Conservation (phyloP, 2,797 vertebrate species). For the Buceros bicornis region DNA sequence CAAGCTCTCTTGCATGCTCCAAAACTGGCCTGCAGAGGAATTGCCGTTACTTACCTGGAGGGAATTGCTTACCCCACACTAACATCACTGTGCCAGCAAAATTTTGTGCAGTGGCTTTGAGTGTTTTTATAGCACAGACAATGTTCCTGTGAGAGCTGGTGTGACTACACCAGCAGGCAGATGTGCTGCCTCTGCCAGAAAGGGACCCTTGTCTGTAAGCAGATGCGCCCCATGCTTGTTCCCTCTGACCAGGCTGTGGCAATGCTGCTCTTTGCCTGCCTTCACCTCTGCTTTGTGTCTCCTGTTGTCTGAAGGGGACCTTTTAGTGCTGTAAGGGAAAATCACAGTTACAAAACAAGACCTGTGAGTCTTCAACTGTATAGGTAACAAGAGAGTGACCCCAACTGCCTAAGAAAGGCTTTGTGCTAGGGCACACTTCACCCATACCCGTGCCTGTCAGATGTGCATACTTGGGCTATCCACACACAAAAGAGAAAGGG, state of each 20-base stretch:
- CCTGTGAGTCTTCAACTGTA: not conserved
- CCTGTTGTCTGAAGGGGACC: not conserved
- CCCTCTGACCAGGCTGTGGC: not conserved
- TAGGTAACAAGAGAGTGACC: not conserved
- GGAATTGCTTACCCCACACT: not conserved
- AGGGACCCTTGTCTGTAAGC: too few species aligned
- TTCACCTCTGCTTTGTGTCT: not conserved
- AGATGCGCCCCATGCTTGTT: accelerated
- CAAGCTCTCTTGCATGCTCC: not conserved
- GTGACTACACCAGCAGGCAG: not conserved
- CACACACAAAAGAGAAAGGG: not conserved
- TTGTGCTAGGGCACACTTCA: not conserved
- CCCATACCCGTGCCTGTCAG: accelerated
- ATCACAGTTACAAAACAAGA: not conserved
- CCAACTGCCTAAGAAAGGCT: not conserved
- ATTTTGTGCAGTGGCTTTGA: not conserved
- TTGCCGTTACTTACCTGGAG: not conserved
- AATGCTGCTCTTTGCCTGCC: too few species aligned
- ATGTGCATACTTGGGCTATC: accelerated
- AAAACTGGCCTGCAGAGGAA: accelerated
- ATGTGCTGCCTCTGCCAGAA: not conserved
- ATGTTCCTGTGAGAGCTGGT: not conserved
- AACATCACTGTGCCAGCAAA: not conserved
- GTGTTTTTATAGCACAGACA: not conserved
- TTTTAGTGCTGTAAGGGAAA: not conserved